Evolutionary conservation across 2,113 vertebrate genomes (phyloP).

Genomic region (Chelonoidis abingdonii): DNA sequence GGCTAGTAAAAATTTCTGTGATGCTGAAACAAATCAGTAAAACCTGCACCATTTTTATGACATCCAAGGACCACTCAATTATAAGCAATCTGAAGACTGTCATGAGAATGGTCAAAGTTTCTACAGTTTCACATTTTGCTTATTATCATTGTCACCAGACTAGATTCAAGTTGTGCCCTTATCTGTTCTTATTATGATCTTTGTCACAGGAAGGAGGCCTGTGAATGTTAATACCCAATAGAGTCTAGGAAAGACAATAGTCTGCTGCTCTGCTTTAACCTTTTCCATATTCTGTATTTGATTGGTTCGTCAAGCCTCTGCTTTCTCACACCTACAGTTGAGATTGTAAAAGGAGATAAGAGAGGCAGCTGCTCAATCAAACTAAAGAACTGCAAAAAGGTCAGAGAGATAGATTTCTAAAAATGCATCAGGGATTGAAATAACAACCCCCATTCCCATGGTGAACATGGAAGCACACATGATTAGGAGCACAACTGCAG

Average conservation of each 20-base stretch:
- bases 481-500: background rate
- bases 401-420: conserved; percentile 52
- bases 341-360: conserved; percentile 69
- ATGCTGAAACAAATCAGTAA: conserved; percentile 50
- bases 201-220: conserved; percentile 49
- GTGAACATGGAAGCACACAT: background rate
- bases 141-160: conserved; percentile 55
- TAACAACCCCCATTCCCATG: background rate
- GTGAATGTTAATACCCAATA: conserved; percentile 62
- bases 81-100: conserved; percentile 28
- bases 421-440: conserved; percentile 27
- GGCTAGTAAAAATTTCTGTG: background rate
- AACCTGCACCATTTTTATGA: background rate
- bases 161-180: conserved; percentile 53
- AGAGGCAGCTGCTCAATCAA: conserved; percentile 63
- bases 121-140: background rate
- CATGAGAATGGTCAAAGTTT: background rate
- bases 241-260: background rate
- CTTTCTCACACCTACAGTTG: conserved; percentile 45
- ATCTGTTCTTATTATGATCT: conserved; percentile 71
- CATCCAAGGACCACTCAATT: background rate
- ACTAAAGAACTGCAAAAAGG: conserved; percentile 61
- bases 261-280: conserved; percentile 50
- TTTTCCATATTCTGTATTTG: conserved; percentile 73
- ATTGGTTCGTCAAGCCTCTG: conserved; percentile 58